A percentile compares a stretch with the other conserved stretches of the same genome.
Conservation (phyloP, 2,888 invertebrate species). For the Limenitis camilla region DNA sequence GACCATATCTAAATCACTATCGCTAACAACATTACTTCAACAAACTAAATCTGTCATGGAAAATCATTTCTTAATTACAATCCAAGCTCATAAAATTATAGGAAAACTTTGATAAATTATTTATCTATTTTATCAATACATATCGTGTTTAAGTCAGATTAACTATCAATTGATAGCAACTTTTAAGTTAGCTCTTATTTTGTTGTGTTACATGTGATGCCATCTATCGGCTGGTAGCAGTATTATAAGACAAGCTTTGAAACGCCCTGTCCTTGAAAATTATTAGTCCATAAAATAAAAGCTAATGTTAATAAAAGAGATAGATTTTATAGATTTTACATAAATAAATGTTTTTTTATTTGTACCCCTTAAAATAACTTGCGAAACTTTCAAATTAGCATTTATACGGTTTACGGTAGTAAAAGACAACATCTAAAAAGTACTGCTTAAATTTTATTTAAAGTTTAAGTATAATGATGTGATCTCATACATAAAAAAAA, state of each 20-base stretch:
- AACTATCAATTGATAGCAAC: neutral
- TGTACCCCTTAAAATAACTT: no score
- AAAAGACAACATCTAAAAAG: conserved; percentile 2
- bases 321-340: neutral
- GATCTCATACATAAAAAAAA: conserved; percentile 12
- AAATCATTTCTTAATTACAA: no score
- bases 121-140: no score
- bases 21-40: no score
- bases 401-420: neutral
- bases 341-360: no score
- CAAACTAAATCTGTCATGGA: no score
- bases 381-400: conserved; percentile 2
- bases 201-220: conserved; percentile 38
- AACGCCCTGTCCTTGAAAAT: neutral
- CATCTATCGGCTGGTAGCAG: conserved; percentile 61
- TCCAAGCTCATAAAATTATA: no score
- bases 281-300: neutral
- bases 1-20: neutral
- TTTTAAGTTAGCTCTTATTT: conserved; percentile 10
- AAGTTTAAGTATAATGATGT: conserved; percentile 5
- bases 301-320: neutral
- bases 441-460: conserved; percentile 3
- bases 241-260: conserved; percentile 29
- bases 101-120: no score
- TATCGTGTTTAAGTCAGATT: no score